Base-by-base conservation (phyloP, 1,140 invertebrate species). In the Cydia splendana region DNA sequence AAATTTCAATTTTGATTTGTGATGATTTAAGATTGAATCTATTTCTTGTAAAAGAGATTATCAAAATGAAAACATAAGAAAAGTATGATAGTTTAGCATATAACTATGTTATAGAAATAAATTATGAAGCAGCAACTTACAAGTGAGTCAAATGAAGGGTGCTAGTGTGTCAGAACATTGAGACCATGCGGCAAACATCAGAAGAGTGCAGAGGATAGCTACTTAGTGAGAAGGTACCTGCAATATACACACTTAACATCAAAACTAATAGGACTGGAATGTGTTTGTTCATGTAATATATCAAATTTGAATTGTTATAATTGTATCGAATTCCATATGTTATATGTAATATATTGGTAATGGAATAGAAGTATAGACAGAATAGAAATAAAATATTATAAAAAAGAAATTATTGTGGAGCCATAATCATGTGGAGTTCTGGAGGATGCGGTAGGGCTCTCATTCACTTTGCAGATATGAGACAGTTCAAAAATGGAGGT, bases 151-250 rank as follows among this genome's bases (percentile, higher is more conserved):
- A 62, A 62, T 24, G 20, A 62, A 24, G 57, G 7, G n/a, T 53
- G 57, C 53, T 57, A 57, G 53, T 20, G 18, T 20, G 15, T 18
- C 67, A 38, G 34, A 18, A 18, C 67, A 38, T n/a, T 71, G 67
- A 42, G 30, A 12, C 7, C 38, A n/a, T n/a, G 67, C n/a, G 34
- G 38, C 67, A 71, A 71, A 20, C 67, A 34, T 20, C 67, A 12
- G 57, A 62, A 62, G 57, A 12, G 57, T 24, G 57, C 18, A 10
- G 30, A 71, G 34, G 2, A 38, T 71, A 71, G 34, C n/a, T 71
- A 71, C 34, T 18, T 71, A 71, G 67, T 71, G 67, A 7, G 15
- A 38, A 18, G 30, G 2, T 67, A 71, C 67, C 67, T 71, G 67
- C 34, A 71, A 71, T 45, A n/a, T 4, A 71, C 67, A 71, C 30